Conservation (phyloP, 2,888 invertebrate species). For the Xestoiulus laeticollis region DNA sequence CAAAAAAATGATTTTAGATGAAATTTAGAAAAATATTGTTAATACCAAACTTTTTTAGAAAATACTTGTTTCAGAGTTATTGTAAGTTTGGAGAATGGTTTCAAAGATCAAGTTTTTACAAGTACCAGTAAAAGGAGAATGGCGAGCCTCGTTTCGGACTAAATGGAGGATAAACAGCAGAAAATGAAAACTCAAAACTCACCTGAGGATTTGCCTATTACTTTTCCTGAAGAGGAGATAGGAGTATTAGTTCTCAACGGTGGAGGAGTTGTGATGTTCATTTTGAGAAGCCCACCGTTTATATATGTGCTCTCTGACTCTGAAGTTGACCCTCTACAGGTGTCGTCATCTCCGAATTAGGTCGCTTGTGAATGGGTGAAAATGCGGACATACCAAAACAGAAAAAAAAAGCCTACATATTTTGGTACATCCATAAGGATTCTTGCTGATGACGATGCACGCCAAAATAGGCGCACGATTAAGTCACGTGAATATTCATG, state of each 20-base stretch:
- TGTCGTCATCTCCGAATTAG: constrained; percentile 52
- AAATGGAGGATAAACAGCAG: neutral
- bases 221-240: neutral
- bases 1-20: neutral
- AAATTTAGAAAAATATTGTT: neutral
- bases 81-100: too few relatives aligned
- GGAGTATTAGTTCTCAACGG: constrained; percentile 24
- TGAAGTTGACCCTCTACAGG: constrained; percentile 48
- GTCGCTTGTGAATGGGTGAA: constrained; percentile 54
- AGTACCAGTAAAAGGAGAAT: too few relatives aligned
- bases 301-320: constrained; percentile 53
- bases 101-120: too few relatives aligned
- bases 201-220: neutral
- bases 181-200: constrained; percentile 10
- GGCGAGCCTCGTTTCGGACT: too few relatives aligned
- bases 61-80: neutral
- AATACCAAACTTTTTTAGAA: neutral
- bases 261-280: constrained; percentile 48
- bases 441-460: constrained; percentile 27
- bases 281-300: constrained; percentile 45
- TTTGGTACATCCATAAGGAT: constrained; percentile 34
- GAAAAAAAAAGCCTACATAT: constrained; percentile 41
- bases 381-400: constrained; percentile 53
- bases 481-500: constrained; percentile 50
- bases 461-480: constrained; percentile 36